Conservation (phyloP, 2,113 vertebrate genomes). For the Lophius piscatorius region DNA sequence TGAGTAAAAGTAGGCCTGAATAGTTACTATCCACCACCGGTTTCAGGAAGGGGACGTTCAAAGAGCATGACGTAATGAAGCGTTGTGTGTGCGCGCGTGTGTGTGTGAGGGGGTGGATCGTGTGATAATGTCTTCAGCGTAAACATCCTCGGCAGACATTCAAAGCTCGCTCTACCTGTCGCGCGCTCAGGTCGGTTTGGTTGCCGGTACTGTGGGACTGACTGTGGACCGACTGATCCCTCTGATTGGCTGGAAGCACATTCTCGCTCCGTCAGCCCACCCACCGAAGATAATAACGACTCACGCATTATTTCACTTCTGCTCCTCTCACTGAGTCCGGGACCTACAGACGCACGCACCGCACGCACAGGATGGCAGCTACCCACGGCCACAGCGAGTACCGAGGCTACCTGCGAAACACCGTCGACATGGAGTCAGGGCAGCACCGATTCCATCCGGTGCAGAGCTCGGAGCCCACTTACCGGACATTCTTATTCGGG, state of each 20-base stretch:
- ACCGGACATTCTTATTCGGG: conserved; percentile 82
- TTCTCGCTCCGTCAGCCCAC: conserved; percentile 62
- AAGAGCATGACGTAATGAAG: too few species aligned
- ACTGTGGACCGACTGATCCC: neutral
- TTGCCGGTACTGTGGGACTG: neutral
- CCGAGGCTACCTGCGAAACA: conserved; percentile 78
- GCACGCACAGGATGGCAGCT: conserved; percentile 78
- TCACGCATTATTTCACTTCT: conserved; percentile 34
- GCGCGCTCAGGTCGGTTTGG: conserved; percentile 17
- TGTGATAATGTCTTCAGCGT: neutral
- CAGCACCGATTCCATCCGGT: conserved; percentile 75
- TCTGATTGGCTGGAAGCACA: conserved; percentile 74
- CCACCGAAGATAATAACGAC: conserved; percentile 72
- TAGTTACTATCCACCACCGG: too few species aligned
- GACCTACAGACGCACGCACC: conserved; percentile 49
- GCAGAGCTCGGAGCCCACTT: conserved; percentile 73
- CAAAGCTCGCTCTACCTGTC: conserved; percentile 50
- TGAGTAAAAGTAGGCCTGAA: too few species aligned
- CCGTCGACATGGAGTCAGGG: conserved; percentile 73
- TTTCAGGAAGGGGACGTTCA: too few species aligned
- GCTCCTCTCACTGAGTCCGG: conserved; percentile 63
- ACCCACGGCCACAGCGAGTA: conserved; percentile 77
- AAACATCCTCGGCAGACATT: conserved; percentile 15
- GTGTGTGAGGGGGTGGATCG: conserved; percentile 49
- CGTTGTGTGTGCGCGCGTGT: conserved; percentile 1